These are phyloP conservation scores for Petrocephalus sullivani DNA, from an alignment of 2,797 vertebrate genomes.

Conservation along the genomic window DNA sequence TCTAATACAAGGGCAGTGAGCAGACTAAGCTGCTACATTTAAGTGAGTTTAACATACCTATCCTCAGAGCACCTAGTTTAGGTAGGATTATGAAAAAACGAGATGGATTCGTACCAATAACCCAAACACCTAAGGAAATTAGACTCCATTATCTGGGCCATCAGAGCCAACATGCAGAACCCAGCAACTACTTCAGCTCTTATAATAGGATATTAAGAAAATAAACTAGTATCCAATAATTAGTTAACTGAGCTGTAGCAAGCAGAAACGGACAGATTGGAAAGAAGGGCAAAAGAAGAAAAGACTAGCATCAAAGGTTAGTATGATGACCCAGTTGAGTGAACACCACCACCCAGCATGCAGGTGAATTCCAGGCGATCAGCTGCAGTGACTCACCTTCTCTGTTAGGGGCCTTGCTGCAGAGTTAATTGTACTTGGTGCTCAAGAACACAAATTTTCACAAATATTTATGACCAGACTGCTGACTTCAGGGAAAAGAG, in stretches of 20 bases:
- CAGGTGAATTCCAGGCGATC: neutral
- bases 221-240: neutral
- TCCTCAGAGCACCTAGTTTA: neutral
- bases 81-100: neutral
- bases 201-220: neutral
- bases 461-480: neutral
- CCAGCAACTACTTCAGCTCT: neutral
- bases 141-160: neutral
- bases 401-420: constrained; percentile 11
- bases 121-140: neutral
- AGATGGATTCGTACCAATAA: neutral
- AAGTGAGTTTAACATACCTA: neutral
- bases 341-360: constrained; percentile 17
- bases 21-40: neutral
- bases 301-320: neutral
- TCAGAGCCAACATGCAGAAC: neutral
- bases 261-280: neutral
- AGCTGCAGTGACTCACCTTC: constrained; percentile 19
- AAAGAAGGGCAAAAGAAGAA: neutral
- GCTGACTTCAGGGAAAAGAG: neutral
- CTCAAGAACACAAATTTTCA: neutral
- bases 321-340: neutral
- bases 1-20: neutral
- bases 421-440: neutral
- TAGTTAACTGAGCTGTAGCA: neutral